A percentile compares a stretch with the other conserved stretches of the same genome.
These are phyloP conservation scores for Proisotoma minuta DNA, from an alignment of 2,888 invertebrate species.

Conservation along the genomic window DNA sequence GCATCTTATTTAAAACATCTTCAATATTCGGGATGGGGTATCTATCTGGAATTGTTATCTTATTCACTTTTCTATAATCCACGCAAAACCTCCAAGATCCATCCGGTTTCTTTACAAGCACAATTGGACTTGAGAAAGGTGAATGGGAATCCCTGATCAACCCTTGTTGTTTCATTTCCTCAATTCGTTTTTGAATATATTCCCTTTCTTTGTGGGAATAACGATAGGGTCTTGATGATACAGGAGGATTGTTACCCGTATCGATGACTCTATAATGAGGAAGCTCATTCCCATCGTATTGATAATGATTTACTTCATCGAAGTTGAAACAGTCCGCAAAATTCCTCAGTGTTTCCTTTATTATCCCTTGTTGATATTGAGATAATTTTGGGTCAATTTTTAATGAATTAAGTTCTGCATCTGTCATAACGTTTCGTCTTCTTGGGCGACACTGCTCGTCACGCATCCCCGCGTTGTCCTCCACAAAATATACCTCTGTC, in stretches of 20 bases:
- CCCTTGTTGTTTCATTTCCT: slow-evolving; percentile 44
- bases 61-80: slow-evolving; percentile 23
- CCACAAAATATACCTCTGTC: neutral
- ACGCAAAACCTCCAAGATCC: slow-evolving; percentile 42
- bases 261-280: slow-evolving; percentile 6
- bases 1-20: slow-evolving; percentile 49
- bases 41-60: slow-evolving; percentile 46
- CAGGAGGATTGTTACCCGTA: slow-evolving; percentile 10
- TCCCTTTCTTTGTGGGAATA: slow-evolving; percentile 3
- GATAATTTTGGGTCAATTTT: neutral
- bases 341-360: no score
- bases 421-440: neutral
- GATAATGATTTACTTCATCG: no score
- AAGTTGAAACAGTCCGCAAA: no score
- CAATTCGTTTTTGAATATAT: slow-evolving; percentile 28
- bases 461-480: neutral
- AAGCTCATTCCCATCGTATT: neutral
- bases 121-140: slow-evolving; percentile 50
- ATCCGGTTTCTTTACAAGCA: slow-evolving; percentile 50
- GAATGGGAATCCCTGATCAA: slow-evolving; percentile 47
- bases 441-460: neutral
- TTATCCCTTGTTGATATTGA: neutral
- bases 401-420: neutral
- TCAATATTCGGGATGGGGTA: slow-evolving; percentile 50
- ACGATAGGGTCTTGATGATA: slow-evolving; percentile 9